phyloP scores from a whole-genome alignment of 2,888 invertebrate species.

The Gnatocerus cornutus region DNA sequence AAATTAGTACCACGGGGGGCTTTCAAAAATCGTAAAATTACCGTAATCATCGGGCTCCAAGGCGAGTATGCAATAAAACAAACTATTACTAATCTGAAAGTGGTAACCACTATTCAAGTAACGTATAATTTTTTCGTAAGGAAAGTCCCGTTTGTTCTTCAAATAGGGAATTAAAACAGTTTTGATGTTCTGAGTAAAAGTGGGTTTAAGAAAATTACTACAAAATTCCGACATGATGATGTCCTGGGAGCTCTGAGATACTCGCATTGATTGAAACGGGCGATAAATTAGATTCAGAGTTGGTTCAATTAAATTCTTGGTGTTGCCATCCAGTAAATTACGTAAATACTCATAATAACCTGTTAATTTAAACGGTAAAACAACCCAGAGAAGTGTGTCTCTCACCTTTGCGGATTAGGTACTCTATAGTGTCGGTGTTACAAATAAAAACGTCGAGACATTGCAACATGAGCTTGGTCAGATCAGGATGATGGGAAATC shows the following conservation, averaged over 20 bases:
- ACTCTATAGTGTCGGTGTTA: slow-evolving; percentile 72
- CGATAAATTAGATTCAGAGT: slow-evolving; percentile 84
- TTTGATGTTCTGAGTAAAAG: slow-evolving; percentile 80
- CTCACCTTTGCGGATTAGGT: slow-evolving; percentile 75
- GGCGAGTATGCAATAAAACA: slow-evolving; percentile 80
- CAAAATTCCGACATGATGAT: slow-evolving; percentile 76
- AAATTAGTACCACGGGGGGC: background rate
- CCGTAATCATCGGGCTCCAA: slow-evolving; percentile 80
- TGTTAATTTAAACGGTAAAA: slow-evolving; percentile 61
- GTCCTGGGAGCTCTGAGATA: slow-evolving; percentile 72
- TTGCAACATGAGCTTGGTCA: slow-evolving; percentile 82
- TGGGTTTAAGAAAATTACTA: slow-evolving; percentile 78
- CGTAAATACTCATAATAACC: slow-evolving; percentile 85
- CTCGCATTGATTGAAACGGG: slow-evolving; percentile 78
- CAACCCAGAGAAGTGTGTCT: background rate
- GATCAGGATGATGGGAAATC: slow-evolving; percentile 56
- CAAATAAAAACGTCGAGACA: slow-evolving; percentile 85
- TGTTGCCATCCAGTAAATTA: slow-evolving; percentile 79
- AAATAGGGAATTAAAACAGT: slow-evolving; percentile 82
- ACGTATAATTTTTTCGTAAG: slow-evolving; percentile 71
- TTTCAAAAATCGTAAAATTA: slow-evolving; percentile 71
- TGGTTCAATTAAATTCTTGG: slow-evolving; percentile 77
- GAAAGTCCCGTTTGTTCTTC: slow-evolving; percentile 71
- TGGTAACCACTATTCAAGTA: slow-evolving; percentile 65
- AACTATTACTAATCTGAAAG: slow-evolving; percentile 72